Evolutionary conservation across 2,113 vertebrate genomes (phyloP), one percentile per base, ranked within the genome.

Genomic region (Tragelaphus scriptus): DNA sequence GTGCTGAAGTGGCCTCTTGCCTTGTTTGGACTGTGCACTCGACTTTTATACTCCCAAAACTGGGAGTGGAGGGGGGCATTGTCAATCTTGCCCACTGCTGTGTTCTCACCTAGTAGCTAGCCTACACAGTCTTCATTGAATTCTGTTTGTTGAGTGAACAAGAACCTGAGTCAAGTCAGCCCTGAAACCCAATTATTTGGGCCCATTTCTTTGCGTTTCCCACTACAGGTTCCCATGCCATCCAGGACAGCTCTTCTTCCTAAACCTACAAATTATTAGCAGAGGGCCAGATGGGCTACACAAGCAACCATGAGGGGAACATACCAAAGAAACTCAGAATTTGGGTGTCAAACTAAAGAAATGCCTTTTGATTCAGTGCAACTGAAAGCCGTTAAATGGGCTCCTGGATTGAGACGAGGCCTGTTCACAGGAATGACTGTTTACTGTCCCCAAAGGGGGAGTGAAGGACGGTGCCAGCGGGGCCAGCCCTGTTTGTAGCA

Each of bases 91-190:
- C 36, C 80, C 23, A 19, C 15, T 7, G 17, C n/a, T 11, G 0
- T 40, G 53, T 59, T 55, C 80, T 71, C 32, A 47, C 15, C n/a
- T 23, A 11, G 5, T 19, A 10, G 26, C 13, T 11, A 13, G 30
- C 59, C 51, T 53, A 5, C 0, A 0, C 6, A 3, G 25, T 16
- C 16, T 21, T 65, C 40, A 16, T 1, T 6, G 4, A 26, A 7
- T n/a, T 89, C 32, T 23, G 2, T 79, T 36, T 40, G 65, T 65
- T 47, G 65, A 75, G 47, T n/a, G 49, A 58, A 40, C 13, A 26
- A 30, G 40, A 17, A 14, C n/a, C 3, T 47, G 15, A 79, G n/a
- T 85, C 36, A 19, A 53, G 21, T 51, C 51, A 90, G 58, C 56
- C 8, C 47, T 5, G 77, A 51, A 40, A 55, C 58, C 56, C 65